These are phyloP conservation scores for Panopea generosa DNA, from an alignment of 2,888 invertebrate species.

Conservation along the genomic window DNA sequence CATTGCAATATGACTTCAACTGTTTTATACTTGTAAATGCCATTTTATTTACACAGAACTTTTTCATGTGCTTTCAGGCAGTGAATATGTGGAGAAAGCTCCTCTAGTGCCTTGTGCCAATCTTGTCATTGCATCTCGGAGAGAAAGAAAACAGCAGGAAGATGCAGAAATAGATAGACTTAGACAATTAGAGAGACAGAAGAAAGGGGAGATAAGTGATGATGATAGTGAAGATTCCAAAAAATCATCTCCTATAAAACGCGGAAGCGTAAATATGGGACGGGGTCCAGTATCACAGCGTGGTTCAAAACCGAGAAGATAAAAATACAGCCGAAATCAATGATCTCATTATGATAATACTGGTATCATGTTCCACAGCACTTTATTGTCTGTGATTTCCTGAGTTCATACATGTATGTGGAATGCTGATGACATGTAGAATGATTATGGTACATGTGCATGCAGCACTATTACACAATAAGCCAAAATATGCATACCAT, in stretches of 20 bases:
- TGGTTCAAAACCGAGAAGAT: background rate
- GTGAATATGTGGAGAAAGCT: slow-evolving; percentile 74
- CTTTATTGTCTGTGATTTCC: too few relatives aligned
- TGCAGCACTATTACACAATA: too few relatives aligned
- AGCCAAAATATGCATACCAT: too few relatives aligned
- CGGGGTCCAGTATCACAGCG: background rate
- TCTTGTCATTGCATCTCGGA: slow-evolving; percentile 71
- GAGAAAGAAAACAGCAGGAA: slow-evolving; percentile 69
- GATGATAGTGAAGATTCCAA: slow-evolving; percentile 23
- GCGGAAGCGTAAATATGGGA: background rate
- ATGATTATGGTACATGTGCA: too few relatives aligned
- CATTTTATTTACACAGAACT: too few relatives aligned
- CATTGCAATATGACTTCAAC: too few relatives aligned
- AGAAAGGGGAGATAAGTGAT: slow-evolving; percentile 7
- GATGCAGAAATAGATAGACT: slow-evolving; percentile 47
- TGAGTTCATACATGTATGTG: too few relatives aligned
- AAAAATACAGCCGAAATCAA: too few relatives aligned
- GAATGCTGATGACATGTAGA: too few relatives aligned
- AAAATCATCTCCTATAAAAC: slow-evolving; percentile 1
- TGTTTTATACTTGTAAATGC: too few relatives aligned
- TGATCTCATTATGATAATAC: too few relatives aligned
- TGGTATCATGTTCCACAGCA: too few relatives aligned
- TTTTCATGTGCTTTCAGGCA: slow-evolving; percentile 64
- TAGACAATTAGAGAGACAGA: slow-evolving; percentile 30
- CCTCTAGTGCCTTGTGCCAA: slow-evolving; percentile 76